Conservation (phyloP, 1,140 invertebrate species). For the Hycleus cichorii region DNA sequence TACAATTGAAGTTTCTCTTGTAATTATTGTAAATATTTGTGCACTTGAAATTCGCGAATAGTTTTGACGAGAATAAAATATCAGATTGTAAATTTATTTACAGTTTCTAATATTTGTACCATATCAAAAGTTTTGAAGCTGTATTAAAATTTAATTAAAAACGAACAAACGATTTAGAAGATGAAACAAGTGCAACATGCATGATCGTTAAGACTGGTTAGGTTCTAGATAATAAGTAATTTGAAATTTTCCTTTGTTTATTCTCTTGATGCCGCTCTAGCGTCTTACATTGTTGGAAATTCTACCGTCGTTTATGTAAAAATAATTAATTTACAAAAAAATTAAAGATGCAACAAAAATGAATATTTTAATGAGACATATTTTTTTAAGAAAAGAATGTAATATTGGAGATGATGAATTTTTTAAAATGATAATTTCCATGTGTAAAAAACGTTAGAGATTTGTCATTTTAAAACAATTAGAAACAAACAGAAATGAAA, state of each 20-base stretch:
- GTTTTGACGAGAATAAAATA: background rate
- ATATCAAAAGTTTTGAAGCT: background rate
- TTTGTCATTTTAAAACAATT: too few species aligned
- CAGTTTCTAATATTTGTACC: background rate
- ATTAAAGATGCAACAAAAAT: background rate
- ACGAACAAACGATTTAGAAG: background rate
- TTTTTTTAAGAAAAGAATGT: too few species aligned
- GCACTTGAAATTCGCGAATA: conserved; percentile 12
- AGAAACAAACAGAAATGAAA: too few species aligned
- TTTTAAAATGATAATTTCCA: too few species aligned
- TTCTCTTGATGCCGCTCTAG: background rate
- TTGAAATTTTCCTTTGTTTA: conserved; percentile 4
- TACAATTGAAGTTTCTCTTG: background rate
- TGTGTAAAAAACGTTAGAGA: too few species aligned
- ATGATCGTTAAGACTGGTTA: conserved; percentile 39
- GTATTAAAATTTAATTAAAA: background rate
- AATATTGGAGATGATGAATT: too few species aligned
- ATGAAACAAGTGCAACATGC: conserved; percentile 28
- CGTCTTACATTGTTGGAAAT: background rate
- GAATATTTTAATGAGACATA: too few species aligned
- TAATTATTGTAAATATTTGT: conserved; percentile 31
- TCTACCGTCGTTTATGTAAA: background rate
- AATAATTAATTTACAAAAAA: background rate
- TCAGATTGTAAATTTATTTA: background rate
- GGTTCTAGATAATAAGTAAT: conserved; percentile 28